Base-by-base conservation (phyloP, 1,140 invertebrate species). In the Rhagoletis zephyria region DNA sequence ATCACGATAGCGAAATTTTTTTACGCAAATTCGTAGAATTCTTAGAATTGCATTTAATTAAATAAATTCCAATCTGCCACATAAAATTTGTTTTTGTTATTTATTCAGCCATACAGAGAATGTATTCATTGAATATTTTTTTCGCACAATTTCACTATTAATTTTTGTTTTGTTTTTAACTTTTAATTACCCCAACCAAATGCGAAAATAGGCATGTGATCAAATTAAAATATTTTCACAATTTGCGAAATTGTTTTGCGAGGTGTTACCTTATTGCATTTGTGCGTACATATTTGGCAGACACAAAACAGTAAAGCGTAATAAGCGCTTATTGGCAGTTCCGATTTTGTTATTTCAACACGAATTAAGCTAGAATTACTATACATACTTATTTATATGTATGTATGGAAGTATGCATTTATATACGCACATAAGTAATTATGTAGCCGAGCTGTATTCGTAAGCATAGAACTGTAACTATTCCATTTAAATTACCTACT, bases 161-260 rank as follows among this genome's bases (percentile, higher is more conserved):
- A 42, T 10, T 30, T 7, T 10, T 45, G 7, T 63, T 63, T 12
- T 63, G 12, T 63, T 16, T 56, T 56, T 30, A 30, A 56, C 6
- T 56, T 10, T 56, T 81, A 81, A 81, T 81, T 81, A 81, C 74
- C 12, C 1, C 16, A 56, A 81, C 45, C 48, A 56, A 81, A 81
- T 74, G 74, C 10, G 48, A 1, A 19, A 48, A 51, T 81, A n/a
- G 5, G 48, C 16, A n/a, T 51, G 45, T 81, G 48, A n/a, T 12
- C 45, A 81, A 81, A 81, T 81, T 81, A 81, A 81, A 81, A 51
- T 81, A 81, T 30, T 81, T 74, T 7, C n/a, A 9, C 51, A 81
- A 81, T 2, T 81, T 81, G 48, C 74, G 74, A 81, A 81, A 81
- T 81, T 81, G n/a, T 81, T 56, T 56, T 19, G 48, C 7, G 45